A percentile compares a stretch with the other conserved stretches of the same genome.
phyloP scores from a whole-genome alignment of 1,140 invertebrate species.

The Nebria ingens region DNA sequence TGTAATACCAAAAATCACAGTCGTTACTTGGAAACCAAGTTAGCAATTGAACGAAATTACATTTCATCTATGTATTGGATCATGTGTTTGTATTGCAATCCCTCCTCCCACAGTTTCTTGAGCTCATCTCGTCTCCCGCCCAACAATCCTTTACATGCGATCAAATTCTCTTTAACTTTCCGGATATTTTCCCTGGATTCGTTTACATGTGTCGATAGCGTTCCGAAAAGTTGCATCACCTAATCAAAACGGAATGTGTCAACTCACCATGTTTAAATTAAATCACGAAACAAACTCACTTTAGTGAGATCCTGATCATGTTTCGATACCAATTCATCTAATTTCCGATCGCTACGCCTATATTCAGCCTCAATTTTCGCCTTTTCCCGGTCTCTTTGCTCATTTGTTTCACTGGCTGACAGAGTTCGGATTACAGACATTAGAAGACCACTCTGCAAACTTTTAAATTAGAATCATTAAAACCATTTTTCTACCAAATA shows the following conservation, averaged over 20 bases:
- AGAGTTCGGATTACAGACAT: conserved; percentile 88
- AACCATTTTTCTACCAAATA: conserved; percentile 10
- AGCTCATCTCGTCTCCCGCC: conserved; percentile 88
- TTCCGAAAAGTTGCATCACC: conserved; percentile 57
- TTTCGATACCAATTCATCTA: conserved; percentile 79
- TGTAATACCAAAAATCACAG: too few relatives aligned
- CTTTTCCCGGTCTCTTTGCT: conserved; percentile 89
- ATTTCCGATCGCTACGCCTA: conserved; percentile 74
- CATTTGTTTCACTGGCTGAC: conserved; percentile 86
- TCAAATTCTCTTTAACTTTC: conserved; percentile 79
- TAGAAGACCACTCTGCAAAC: conserved; percentile 70
- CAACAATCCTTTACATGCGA: conserved; percentile 80
- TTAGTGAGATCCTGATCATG: conserved; percentile 82
- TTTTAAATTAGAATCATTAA: conserved; percentile 13
- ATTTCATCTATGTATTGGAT: conserved; percentile 80
- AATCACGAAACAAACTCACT: conserved; percentile 37
- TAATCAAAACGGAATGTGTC: conserved; percentile 25
- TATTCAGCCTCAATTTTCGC: conserved; percentile 88
- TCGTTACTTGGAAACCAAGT: conserved; percentile 23
- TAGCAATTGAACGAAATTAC: too few relatives aligned
- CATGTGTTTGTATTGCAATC: conserved; percentile 85
- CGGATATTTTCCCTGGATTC: conserved; percentile 72
- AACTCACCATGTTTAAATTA: conserved; percentile 8
- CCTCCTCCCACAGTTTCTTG: conserved; percentile 84
- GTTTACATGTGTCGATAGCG: conserved; percentile 64